These are phyloP conservation scores for Syngnathus floridae DNA, from an alignment of 2,113 vertebrate genomes.

Conservation along the genomic window DNA sequence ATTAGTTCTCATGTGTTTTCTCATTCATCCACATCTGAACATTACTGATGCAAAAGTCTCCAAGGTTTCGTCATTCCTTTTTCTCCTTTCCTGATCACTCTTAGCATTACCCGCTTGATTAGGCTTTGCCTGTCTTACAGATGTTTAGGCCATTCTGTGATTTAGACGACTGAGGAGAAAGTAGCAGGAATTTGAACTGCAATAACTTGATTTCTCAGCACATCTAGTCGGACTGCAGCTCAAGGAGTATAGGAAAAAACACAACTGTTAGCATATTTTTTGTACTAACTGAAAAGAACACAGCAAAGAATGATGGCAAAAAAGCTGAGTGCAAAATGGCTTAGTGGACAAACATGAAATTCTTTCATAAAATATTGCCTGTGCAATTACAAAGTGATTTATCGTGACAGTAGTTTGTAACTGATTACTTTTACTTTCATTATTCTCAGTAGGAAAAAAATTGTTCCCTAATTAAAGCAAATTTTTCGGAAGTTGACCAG, in stretches of 20 bases:
- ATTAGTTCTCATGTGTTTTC: conserved; percentile 37
- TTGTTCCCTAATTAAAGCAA: no score
- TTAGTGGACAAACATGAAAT: neutral
- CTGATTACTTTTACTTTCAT: neutral
- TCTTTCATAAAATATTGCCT: neutral
- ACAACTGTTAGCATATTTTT: no score
- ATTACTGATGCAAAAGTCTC: conserved; percentile 34
- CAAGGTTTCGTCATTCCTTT: conserved; percentile 43
- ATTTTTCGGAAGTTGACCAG: no score
- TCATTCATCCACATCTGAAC: conserved; percentile 51
- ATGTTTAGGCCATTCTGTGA: conserved; percentile 22
- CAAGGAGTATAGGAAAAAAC: neutral
- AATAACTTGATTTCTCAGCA: neutral
- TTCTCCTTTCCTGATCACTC: neutral
- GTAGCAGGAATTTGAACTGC: neutral
- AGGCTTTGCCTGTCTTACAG: conserved; percentile 35
- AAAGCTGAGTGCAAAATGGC: neutral
- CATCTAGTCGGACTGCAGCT: neutral
- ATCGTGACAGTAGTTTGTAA: neutral
- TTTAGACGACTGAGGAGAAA: neutral
- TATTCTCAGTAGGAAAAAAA: neutral
- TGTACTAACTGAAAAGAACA: neutral
- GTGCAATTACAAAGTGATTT: neutral
- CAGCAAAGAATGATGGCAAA: neutral
- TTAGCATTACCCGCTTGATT: neutral